These are phyloP conservation scores for Hypsibius dujardini DNA, from an alignment of 1,140 invertebrate genomes.

Conservation along the genomic window DNA sequence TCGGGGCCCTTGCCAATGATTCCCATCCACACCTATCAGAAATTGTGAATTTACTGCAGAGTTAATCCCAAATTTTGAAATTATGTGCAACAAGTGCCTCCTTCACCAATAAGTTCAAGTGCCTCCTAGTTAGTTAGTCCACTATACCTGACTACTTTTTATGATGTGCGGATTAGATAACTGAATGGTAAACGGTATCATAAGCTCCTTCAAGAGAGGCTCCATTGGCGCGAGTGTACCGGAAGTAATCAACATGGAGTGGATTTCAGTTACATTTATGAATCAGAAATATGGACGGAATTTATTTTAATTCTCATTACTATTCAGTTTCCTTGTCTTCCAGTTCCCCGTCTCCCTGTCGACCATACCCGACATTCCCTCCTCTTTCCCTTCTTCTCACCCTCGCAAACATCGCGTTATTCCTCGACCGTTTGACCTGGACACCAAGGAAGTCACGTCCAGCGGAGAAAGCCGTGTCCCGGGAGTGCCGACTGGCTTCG, in stretches of 20 bases:
- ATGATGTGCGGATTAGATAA: neutral
- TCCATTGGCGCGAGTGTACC: neutral
- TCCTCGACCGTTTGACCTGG: neutral
- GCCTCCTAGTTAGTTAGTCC: neutral
- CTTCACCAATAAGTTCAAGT: neutral
- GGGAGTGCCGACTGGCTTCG: neutral
- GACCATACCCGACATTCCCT: neutral
- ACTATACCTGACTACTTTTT: too few species aligned
- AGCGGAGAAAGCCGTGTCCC: neutral
- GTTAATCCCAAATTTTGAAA: neutral
- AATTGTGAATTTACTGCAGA: neutral
- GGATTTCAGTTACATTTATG: neutral
- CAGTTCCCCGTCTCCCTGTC: neutral
- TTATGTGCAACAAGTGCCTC: neutral
- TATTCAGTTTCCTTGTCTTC: neutral
- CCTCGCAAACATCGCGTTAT: neutral
- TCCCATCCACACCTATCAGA: constrained; percentile 64
- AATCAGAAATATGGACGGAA: neutral
- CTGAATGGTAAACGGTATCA: constrained; percentile 1
- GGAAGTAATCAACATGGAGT: neutral
- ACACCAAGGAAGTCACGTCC: neutral
- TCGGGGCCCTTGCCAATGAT: constrained; percentile 64
- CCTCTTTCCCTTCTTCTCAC: neutral
- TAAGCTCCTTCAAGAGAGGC: neutral
- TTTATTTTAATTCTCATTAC: neutral